Evolutionary conservation across 1,140 invertebrate genomes (phyloP).

Genomic region (Brachionus rubens): DNA sequence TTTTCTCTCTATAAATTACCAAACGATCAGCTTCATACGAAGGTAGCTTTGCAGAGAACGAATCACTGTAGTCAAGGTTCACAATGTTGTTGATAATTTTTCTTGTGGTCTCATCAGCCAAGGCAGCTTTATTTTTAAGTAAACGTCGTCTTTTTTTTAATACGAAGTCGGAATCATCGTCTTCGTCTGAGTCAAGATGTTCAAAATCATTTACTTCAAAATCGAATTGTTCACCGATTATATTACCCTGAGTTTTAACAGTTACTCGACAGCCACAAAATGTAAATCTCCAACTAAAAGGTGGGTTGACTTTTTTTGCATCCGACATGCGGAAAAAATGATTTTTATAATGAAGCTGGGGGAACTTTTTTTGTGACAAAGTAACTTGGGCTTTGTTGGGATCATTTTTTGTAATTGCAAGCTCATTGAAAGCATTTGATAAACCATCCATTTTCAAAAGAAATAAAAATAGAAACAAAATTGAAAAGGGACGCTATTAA

Average conservation of each 20-base stretch:
- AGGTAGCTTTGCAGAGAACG: slow-evolving; percentile 1
- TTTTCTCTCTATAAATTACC: slow-evolving; percentile 23
- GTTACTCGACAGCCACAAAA: not conserved
- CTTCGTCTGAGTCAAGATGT: not conserved
- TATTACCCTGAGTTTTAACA: slow-evolving; percentile 15
- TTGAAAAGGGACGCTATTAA: too few relatives aligned
- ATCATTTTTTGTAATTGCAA: not conserved
- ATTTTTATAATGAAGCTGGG: slow-evolving; percentile 10
- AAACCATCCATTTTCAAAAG: not conserved
- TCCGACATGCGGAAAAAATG: slow-evolving; percentile 10
- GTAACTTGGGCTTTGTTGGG: not conserved
- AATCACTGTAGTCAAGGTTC: not conserved
- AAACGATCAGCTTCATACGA: slow-evolving; percentile 32
- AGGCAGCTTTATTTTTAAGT: not conserved
- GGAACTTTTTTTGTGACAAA: slow-evolving; percentile 16
- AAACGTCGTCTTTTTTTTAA: slow-evolving; percentile 18
- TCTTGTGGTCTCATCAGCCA: slow-evolving; percentile 14
- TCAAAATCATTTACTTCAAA: too few relatives aligned
- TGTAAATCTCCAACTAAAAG: slow-evolving; percentile 13
- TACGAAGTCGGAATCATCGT: not conserved
- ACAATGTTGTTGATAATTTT: slow-evolving; percentile 9
- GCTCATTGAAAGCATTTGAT: not conserved
- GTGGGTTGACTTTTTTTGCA: not conserved
- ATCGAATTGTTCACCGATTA: not conserved
- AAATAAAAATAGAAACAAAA: too few relatives aligned